phyloP scores from a whole-genome alignment of 2,797 vertebrate genomes.

The Odontamblyopus rebecca region DNA sequence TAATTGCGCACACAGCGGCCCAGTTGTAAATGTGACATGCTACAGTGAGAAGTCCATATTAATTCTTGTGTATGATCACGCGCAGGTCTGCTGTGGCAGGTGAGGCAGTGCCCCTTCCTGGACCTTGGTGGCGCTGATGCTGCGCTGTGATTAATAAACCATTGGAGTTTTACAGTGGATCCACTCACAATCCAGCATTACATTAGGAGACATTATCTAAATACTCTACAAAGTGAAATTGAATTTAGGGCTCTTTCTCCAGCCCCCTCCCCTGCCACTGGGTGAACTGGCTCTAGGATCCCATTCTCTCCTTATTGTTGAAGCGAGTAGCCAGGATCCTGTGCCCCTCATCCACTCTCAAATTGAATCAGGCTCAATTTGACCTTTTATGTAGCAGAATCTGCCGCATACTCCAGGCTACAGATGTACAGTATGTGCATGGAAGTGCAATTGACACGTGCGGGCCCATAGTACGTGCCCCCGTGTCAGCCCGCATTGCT shows the following conservation, averaged over 20 bases:
- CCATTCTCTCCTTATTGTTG: slow-evolving; percentile 76
- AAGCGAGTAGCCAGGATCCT: slow-evolving; percentile 62
- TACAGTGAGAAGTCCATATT: slow-evolving; percentile 1
- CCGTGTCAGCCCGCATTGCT: slow-evolving; percentile 63
- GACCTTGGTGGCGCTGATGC: slow-evolving; percentile 73
- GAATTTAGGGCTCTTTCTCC: slow-evolving; percentile 65
- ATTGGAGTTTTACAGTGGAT: slow-evolving; percentile 41
- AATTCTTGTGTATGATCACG: background rate
- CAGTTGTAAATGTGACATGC: slow-evolving; percentile 6
- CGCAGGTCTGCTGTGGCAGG: slow-evolving; percentile 28
- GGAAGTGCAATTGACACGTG: slow-evolving; percentile 46
- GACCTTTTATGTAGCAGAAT: slow-evolving; percentile 75
- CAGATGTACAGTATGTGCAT: slow-evolving; percentile 72
- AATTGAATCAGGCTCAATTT: slow-evolving; percentile 78
- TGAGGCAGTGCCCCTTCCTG: slow-evolving; percentile 39
- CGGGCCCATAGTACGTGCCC: slow-evolving; percentile 51
- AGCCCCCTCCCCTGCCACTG: slow-evolving; percentile 24
- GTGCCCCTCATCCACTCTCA: slow-evolving; percentile 70
- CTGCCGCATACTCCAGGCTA: slow-evolving; percentile 42
- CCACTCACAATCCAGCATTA: slow-evolving; percentile 61
- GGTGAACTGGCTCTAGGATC: slow-evolving; percentile 67
- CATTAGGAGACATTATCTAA: slow-evolving; percentile 78
- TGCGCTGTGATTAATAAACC: slow-evolving; percentile 56
- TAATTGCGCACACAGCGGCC: slow-evolving; percentile 8
- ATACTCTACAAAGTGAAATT: slow-evolving; percentile 78